Percentiles rank a stretch among this genome's conserved stretches.
Evolutionary conservation across 2,797 vertebrate species (phyloP).

Genomic region (Epinephelus malabaricus): DNA sequence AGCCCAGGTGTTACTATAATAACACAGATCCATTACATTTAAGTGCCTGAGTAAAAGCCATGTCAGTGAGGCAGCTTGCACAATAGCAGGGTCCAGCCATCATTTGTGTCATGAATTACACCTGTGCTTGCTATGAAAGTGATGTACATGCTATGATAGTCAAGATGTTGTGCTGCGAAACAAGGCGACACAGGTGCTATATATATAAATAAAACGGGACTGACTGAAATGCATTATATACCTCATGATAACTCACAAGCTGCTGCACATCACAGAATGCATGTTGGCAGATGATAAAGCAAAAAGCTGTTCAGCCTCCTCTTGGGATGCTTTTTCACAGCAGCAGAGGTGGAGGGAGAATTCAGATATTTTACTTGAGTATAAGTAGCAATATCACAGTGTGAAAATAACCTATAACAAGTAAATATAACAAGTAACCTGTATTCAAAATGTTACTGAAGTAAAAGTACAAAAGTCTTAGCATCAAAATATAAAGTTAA

Average conservation of each 20-base stretch:
- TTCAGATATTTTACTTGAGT: too few species aligned
- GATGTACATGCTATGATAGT: slow-evolving; percentile 3
- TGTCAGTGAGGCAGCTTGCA: background rate
- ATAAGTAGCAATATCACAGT: too few species aligned
- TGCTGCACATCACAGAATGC: slow-evolving; percentile 7
- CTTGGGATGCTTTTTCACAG: background rate
- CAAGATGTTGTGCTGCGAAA: slow-evolving; percentile 23
- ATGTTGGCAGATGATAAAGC: background rate
- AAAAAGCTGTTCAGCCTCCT: background rate
- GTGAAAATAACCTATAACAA: too few species aligned
- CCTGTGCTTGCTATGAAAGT: slow-evolving; percentile 12
- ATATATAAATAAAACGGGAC: slow-evolving; percentile 22
- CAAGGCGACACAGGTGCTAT: background rate
- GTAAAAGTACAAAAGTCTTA: too few species aligned
- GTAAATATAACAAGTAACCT: too few species aligned
- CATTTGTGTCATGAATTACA: slow-evolving; percentile 11
- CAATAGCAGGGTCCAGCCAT: background rate
- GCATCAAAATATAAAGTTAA: too few species aligned
- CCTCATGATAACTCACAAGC: slow-evolving; percentile 17
- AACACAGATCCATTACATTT: slow-evolving; percentile 10
- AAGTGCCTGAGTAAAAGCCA: background rate
- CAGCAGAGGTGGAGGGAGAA: background rate
- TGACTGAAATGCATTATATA: background rate
- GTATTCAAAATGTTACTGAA: too few species aligned
- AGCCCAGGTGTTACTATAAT: slow-evolving; percentile 1